phyloP scores from a whole-genome alignment of 2,888 invertebrate genomes.

The Mythimna pallens region DNA sequence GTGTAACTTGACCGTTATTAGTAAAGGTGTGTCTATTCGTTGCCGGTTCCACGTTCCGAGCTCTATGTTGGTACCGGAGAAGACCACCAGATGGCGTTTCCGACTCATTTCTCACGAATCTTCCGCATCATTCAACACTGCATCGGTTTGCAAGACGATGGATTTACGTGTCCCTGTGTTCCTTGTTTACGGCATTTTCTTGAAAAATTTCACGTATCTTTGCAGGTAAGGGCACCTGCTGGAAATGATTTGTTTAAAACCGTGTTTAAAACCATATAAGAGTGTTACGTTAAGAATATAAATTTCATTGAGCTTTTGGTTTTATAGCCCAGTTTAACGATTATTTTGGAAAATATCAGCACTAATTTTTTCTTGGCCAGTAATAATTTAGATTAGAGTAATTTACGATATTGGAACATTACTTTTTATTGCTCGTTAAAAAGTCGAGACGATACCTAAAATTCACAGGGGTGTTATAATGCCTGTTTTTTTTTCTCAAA shows the following conservation, averaged over 20 bases:
- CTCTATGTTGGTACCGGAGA: conserved; percentile 2
- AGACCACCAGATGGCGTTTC: conserved; percentile 59
- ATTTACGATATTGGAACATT: no score
- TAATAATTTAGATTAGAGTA: no score
- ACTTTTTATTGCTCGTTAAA: no score
- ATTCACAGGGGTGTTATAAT: no score
- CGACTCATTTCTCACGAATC: conserved; percentile 62
- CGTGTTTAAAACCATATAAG: not conserved
- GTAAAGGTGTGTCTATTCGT: not conserved
- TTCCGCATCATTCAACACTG: conserved; percentile 57
- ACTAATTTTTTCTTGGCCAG: not conserved
- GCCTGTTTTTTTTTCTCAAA: no score
- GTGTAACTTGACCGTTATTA: not conserved
- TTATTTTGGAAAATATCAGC: not conserved
- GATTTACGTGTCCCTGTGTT: not conserved
- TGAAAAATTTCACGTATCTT: not conserved
- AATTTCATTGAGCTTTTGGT: no score
- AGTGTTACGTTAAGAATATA: not conserved
- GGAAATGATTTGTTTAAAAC: no score
- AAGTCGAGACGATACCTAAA: no score
- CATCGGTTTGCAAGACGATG: conserved; percentile 35
- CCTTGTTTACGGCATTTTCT: conserved; percentile 10
- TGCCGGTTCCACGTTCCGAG: not conserved
- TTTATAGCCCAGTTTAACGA: not conserved
- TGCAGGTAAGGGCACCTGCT: not conserved